Evolutionary conservation across 2,113 vertebrate genomes (phyloP).

Genomic region (Cygnus buccinator): DNA sequence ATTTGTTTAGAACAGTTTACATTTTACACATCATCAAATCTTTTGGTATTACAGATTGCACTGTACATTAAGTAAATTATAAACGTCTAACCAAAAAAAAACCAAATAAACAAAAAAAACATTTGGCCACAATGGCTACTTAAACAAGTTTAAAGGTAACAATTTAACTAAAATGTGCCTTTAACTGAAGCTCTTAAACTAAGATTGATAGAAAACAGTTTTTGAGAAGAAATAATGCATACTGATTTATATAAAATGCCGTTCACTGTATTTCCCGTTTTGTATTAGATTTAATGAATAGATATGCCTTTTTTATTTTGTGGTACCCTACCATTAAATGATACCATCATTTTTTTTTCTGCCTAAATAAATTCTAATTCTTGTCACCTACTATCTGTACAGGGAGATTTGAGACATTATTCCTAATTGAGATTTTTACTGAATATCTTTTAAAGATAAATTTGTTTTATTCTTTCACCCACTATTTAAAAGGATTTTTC

Average conservation of each 20-base stretch:
- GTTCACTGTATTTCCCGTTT: slow-evolving; percentile 77
- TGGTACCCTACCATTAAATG: slow-evolving; percentile 83
- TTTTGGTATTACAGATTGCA: slow-evolving; percentile 46
- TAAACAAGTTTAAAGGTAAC: slow-evolving; percentile 65
- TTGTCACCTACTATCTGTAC: slow-evolving; percentile 80
- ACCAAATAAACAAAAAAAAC: not conserved
- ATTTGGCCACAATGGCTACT: slow-evolving; percentile 44
- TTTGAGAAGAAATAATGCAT: slow-evolving; percentile 76
- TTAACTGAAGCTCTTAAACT: slow-evolving; percentile 72
- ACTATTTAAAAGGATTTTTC: slow-evolving; percentile 90
- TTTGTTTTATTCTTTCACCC: slow-evolving; percentile 89
- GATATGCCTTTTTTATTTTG: slow-evolving; percentile 81
- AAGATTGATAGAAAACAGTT: slow-evolving; percentile 78
- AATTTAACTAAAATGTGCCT: slow-evolving; percentile 59
- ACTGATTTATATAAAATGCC: slow-evolving; percentile 79
- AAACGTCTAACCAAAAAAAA: slow-evolving; percentile 52
- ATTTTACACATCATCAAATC: slow-evolving; percentile 60
- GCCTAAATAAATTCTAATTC: slow-evolving; percentile 84
- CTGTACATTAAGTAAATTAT: slow-evolving; percentile 46
- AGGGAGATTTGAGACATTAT: slow-evolving; percentile 82
- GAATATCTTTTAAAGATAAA: slow-evolving; percentile 88
- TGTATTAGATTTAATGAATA: slow-evolving; percentile 82
- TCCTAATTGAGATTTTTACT: slow-evolving; percentile 87
- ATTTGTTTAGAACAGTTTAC: slow-evolving; percentile 76
- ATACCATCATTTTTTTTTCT: slow-evolving; percentile 77